Evolutionary conservation across 23 tunicate genomes (phyloP).

Genomic region (Trididemnum miniatum): DNA sequence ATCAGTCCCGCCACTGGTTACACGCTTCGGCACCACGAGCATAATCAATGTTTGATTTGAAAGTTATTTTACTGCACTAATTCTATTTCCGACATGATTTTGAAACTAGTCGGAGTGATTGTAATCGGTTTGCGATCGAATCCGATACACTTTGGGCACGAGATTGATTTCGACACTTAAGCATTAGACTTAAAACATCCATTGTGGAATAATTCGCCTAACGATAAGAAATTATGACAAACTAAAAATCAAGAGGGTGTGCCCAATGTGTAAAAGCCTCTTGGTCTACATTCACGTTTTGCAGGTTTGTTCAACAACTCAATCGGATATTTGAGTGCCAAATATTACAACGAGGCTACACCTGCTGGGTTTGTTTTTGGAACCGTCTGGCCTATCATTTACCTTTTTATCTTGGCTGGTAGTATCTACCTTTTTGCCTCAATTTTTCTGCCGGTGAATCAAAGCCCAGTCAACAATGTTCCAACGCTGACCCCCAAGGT

Average conservation of each 20-base stretch:
- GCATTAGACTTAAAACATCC: too few relatives aligned
- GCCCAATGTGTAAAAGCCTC: too few relatives aligned
- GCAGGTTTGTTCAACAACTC: slow-evolving; percentile 25
- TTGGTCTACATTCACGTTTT: too few relatives aligned
- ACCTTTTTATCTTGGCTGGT: not conserved
- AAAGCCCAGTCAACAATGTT: slow-evolving; percentile 22
- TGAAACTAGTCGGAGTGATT: not conserved
- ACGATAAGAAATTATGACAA: too few relatives aligned
- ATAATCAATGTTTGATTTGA: not conserved
- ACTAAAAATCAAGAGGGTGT: too few relatives aligned
- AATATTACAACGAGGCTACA: slow-evolving; percentile 16
- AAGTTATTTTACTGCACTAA: not conserved
- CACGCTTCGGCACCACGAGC: too few relatives aligned
- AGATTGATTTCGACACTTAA: too few relatives aligned
- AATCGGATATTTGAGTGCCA: slow-evolving; percentile 6
- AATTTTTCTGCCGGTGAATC: slow-evolving; percentile 4
- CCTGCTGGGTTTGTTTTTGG: slow-evolving; percentile 22
- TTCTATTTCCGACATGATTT: not conserved
- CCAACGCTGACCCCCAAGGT: slow-evolving; percentile 33
- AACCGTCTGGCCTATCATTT: slow-evolving; percentile 21
- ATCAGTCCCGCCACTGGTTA: too few relatives aligned
- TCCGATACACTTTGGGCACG: too few relatives aligned
- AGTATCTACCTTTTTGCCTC: slow-evolving; percentile 19
- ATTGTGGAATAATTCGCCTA: too few relatives aligned
- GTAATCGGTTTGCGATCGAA: too few relatives aligned